phyloP scores from a whole-genome alignment of 2,888 invertebrate species.

The Trypoxylon attenuatum region DNA sequence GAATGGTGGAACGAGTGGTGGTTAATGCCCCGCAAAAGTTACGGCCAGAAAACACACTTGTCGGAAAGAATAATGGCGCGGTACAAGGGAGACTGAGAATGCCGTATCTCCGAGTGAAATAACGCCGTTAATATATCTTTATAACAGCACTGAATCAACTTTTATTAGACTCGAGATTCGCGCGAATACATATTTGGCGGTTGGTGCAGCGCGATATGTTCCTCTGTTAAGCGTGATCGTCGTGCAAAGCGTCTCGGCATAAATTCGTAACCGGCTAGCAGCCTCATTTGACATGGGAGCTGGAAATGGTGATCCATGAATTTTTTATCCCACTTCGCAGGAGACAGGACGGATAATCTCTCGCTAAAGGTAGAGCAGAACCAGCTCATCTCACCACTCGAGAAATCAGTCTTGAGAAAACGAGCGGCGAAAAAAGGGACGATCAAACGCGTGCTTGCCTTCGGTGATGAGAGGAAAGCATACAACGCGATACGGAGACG shows the following conservation, averaged over 20 bases:
- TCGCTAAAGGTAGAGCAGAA: background rate
- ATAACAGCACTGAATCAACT: slow-evolving; percentile 50
- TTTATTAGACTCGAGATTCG: slow-evolving; percentile 52
- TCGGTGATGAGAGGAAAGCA: background rate
- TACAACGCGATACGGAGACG: background rate
- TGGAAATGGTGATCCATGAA: too few species aligned
- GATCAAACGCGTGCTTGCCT: background rate
- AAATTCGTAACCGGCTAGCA: background rate
- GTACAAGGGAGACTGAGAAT: slow-evolving; percentile 27
- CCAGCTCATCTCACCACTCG: too few species aligned
- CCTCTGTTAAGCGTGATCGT: slow-evolving; percentile 35
- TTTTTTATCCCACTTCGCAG: background rate
- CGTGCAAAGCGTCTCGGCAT: background rate
- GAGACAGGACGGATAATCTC: background rate
- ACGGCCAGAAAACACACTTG: slow-evolving; percentile 46
- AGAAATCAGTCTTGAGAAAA: background rate
- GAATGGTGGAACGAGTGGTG: slow-evolving; percentile 39
- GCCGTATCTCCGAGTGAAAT: slow-evolving; percentile 36
- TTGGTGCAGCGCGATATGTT: slow-evolving; percentile 27
- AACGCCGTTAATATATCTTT: slow-evolving; percentile 53
- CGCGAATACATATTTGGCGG: too few species aligned
- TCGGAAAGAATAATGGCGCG: slow-evolving; percentile 45
- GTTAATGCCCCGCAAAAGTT: slow-evolving; percentile 52
- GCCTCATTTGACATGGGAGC: background rate
- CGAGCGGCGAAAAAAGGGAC: background rate